A percentile compares a stretch with the other conserved stretches of the same genome.
phyloP scores from a whole-genome alignment of 1,140 invertebrate species.

The Aricia agestis region DNA sequence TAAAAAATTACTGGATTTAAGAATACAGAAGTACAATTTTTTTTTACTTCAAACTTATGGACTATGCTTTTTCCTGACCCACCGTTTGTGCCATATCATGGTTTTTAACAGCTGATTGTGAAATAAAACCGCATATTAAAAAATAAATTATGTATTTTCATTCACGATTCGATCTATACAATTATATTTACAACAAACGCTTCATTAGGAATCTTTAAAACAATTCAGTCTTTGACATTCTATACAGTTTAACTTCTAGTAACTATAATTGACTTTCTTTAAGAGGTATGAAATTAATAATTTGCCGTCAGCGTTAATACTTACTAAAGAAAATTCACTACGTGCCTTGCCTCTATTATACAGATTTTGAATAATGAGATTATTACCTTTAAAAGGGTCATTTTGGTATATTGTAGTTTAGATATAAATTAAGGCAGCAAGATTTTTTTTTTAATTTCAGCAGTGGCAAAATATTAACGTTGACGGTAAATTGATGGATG shows the following conservation, averaged over 20 bases:
- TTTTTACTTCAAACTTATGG: no score
- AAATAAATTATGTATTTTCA: slow-evolving; percentile 68
- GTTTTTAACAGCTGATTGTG: slow-evolving; percentile 24
- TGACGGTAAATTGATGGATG: not conserved
- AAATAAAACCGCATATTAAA: slow-evolving; percentile 50
- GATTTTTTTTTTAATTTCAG: no score
- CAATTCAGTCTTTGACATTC: slow-evolving; percentile 68
- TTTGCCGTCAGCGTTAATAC: no score
- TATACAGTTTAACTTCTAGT: slow-evolving; percentile 57
- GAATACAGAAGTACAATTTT: no score
- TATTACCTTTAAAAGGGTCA: no score
- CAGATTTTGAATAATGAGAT: no score
- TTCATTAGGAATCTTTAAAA: slow-evolving; percentile 49
- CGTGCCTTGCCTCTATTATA: no score
- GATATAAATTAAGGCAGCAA: not conserved
- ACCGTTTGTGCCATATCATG: slow-evolving; percentile 36
- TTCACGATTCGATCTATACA: slow-evolving; percentile 60
- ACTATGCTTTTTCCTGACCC: no score
- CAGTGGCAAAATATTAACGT: not conserved
- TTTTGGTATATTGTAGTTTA: no score
- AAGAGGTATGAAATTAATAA: slow-evolving; percentile 3
- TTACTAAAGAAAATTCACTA: no score
- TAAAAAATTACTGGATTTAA: no score
- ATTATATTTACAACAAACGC: slow-evolving; percentile 58
- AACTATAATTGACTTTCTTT: slow-evolving; percentile 33